Base-by-base conservation (phyloP, 2,113 vertebrate genomes). In the Grantiella picta region DNA sequence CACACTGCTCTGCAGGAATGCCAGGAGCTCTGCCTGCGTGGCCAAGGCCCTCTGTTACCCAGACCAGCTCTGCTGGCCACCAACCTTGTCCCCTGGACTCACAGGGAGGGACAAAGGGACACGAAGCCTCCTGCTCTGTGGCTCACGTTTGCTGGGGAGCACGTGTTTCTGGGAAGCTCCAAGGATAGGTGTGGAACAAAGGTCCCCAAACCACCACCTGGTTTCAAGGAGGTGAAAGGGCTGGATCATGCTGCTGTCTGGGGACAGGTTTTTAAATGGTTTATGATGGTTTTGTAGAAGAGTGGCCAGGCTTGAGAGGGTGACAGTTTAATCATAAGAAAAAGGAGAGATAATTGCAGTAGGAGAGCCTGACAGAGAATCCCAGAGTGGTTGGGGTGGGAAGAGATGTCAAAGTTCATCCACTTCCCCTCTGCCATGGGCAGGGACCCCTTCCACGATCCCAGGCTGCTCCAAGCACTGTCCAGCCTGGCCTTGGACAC, bases 71-170 rank as follows among this genome's bases (percentile, higher is more conserved):
- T 45, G 40, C 35, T 14, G 65, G 66, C 44, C 70, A 45, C 70
- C 53, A 31, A 12, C 38, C 76, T 5, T 18, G 63, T 56, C 25
- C 33, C 47, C 42, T 11, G 38, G 13, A 1, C 45, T 33, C 1
- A 0, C 4, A 23, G 42, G 42, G 27, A 76, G 29, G 52, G 35
- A 57, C 24, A 36, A 2, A 36, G 15, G 53, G 47, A 31, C n/a
- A 28, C 0, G 0, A 12, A 54, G 23, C 15, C 44, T 27, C 2
- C 0, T 0, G 2, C 14, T 15, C 12, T 0, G 25, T 2, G 35
- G 29, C 11, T 72, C 19, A 0, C 7, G 0, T 6, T 7, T 11
- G 3, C n/a, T 29, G 50, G 17, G 40, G 35, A 61, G 42, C 19
- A 3, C 61, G 15, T 24, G 1, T 15, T 12, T 5, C 8, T 45